Percentiles rank a stretch among this genome's conserved stretches.
phyloP scores from a whole-genome alignment of 2,888 invertebrate species.

The Autographa gamma region DNA sequence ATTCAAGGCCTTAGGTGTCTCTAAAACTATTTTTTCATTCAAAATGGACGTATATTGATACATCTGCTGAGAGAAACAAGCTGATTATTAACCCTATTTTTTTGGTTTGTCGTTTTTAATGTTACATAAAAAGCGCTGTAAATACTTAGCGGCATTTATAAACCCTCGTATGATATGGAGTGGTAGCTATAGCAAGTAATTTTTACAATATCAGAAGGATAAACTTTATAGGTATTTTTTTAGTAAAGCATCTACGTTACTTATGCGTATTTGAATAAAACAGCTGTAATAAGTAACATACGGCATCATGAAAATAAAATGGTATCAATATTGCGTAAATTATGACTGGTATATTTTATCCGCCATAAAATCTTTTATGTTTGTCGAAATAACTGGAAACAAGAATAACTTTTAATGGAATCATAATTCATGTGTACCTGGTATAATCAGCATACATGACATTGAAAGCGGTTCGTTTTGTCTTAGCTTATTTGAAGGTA shows the following conservation, averaged over 20 bases:
- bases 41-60: too few relatives aligned
- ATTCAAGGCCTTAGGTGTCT: too few relatives aligned
- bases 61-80: too few relatives aligned
- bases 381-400: constrained; percentile 2
- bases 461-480: constrained; percentile 13
- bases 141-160: neutral
- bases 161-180: neutral
- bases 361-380: neutral
- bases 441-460: constrained; percentile 8
- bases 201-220: neutral
- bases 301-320: constrained; percentile 2
- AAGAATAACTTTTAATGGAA: neutral
- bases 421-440: neutral
- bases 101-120: neutral
- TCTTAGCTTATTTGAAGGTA: constrained; percentile 51
- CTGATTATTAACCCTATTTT: too few relatives aligned
- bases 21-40: too few relatives aligned
- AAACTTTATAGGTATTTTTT: neutral
- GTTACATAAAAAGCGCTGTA: neutral
- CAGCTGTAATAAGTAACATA: constrained; percentile 4
- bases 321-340: neutral
- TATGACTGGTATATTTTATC: neutral
- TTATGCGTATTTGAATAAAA: constrained; percentile 4
- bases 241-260: neutral
- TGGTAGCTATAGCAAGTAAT: neutral